Evolutionary conservation across 2,797 vertebrate genomes (phyloP).

Genomic region (Liparis tanakae): DNA sequence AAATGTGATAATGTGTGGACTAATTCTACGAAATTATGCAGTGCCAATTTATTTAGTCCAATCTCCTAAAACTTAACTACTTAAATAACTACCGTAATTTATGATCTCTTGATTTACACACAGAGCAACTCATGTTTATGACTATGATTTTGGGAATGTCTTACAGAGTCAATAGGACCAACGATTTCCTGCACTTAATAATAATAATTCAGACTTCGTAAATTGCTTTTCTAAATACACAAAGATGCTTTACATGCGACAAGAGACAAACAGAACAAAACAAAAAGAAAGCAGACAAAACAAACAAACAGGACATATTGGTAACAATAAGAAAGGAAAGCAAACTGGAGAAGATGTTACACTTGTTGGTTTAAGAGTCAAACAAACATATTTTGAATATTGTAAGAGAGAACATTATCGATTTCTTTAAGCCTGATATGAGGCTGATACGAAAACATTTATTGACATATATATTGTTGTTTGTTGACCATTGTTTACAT

Average conservation of each 20-base stretch:
- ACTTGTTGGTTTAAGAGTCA: neutral
- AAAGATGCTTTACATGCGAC: no score
- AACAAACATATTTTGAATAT: neutral
- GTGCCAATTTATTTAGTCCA: constrained; percentile 31
- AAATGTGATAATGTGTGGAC: constrained; percentile 20
- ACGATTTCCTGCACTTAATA: neutral
- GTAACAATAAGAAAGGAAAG: no score
- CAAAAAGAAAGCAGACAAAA: no score
- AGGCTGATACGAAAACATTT: neutral
- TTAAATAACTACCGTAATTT: neutral
- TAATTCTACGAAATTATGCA: constrained; percentile 29
- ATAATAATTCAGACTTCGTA: no score
- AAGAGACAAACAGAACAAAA: no score
- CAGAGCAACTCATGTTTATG: constrained; percentile 9
- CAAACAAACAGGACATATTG: no score
- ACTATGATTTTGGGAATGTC: neutral
- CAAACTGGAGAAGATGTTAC: no score
- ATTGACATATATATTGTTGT: neutral
- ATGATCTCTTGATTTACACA: constrained; percentile 15
- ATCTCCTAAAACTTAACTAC: constrained; percentile 4
- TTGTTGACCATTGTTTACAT: neutral
- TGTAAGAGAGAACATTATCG: neutral
- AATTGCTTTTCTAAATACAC: no score
- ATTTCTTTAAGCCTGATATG: neutral
- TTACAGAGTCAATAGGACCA: neutral